Evolutionary conservation across 2,797 vertebrate genomes (phyloP), one percentile per base, ranked within the genome.

Genomic region (Propithecus perrieri): DNA sequence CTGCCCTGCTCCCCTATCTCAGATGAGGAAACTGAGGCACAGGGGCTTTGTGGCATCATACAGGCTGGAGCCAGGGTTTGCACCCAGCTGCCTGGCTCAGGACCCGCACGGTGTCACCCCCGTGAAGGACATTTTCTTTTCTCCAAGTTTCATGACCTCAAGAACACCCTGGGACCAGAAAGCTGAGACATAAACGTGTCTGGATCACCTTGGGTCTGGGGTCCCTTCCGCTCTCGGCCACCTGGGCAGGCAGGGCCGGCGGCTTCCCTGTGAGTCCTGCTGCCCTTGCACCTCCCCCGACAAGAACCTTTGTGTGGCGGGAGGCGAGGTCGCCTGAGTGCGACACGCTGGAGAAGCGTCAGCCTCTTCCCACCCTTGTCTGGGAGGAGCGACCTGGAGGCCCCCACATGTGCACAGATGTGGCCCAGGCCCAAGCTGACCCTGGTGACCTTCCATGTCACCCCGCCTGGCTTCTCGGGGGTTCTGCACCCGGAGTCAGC

Each of bases 401-500:
- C 12, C 87, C 72, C 76, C 74, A 76, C 5, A 0, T 80, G 81
- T 53, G 80, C 72, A 38, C 9, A 1, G 22, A 78, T 94, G 4
- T 14, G 38, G 43, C 5, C 75, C 2, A n/a, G 71, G 35, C 59
- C 50, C 46, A 22, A 4, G n/a, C 65, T 28, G 24, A 65, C 17
- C 48, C 46, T 10, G 46, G 53, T 1, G 13, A 38, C 61, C 41
- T 38, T 46, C 4, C 7, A 0, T 10, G 41, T 18, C 18, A 20
- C 43, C 38, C 46, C 20, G 28, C 17, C 1, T 2, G 26, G 78
- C 83, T 30, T 35, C 87, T 2, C 65, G 81, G 15, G 74, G 72
- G 79, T 85, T 89, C 10, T 72, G 53, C 46, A 7, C 61, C 46
- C 55, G 83, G 85, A 75, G 81, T 88, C 94, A 85, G 93, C 59